Percentiles rank a stretch among this genome's conserved stretches.
phyloP scores from a whole-genome alignment of 2,888 invertebrate species.

The Agrotis exclamationis region DNA sequence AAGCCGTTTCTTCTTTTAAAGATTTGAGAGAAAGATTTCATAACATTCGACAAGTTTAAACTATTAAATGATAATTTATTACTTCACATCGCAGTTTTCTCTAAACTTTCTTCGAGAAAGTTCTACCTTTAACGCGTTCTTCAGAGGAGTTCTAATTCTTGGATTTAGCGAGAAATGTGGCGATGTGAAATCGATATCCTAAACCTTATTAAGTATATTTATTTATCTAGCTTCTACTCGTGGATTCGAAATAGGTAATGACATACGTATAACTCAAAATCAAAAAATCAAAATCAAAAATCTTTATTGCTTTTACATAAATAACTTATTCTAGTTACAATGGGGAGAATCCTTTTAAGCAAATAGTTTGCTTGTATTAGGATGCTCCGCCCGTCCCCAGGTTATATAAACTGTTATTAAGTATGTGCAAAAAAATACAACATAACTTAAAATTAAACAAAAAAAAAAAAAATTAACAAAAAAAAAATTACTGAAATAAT shows the following conservation, averaged over 20 bases:
- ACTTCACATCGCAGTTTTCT: conserved; percentile 12
- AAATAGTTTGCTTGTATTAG: no score
- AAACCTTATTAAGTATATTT: neutral
- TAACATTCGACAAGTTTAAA: conserved; percentile 14
- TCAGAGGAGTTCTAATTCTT: conserved; percentile 6
- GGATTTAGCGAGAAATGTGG: neutral
- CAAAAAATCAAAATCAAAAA: no score
- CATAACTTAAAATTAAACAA: no score
- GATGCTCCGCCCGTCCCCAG: no score
- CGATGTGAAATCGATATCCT: neutral
- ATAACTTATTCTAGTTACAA: no score
- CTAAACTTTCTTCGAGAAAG: conserved; percentile 3
- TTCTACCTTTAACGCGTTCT: conserved; percentile 12
- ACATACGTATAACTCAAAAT: neutral
- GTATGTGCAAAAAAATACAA: no score
- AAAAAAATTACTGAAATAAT: neutral
- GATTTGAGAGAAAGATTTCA: neutral
- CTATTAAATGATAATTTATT: conserved; percentile 40
- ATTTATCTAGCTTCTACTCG: neutral
- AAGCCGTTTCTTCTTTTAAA: neutral
- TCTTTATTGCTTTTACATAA: no score
- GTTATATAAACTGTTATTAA: no score
- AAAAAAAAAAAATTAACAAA: no score
- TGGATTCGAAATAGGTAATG: neutral
- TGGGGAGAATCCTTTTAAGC: no score